Base-by-base conservation (phyloP, 2,113 vertebrate species). In the Thermophis baileyi region DNA sequence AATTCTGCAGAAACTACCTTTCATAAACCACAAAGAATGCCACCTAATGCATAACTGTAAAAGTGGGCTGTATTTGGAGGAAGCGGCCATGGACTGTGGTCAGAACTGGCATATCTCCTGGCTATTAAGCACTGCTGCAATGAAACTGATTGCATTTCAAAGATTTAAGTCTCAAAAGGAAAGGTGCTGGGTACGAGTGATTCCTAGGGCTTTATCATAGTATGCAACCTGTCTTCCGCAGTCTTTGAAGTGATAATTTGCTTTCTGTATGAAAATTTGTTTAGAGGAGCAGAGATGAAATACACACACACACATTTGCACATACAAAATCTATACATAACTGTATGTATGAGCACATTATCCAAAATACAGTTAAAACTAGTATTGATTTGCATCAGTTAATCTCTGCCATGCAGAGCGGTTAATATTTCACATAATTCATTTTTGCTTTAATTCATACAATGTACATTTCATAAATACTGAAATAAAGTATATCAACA, bases 371-470 rank as follows among this genome's bases (percentile, higher is more conserved):
- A 49, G 35, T 46, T 87, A 49, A 49, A 86, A 63, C 16, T 87
- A 44, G 44, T 40, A 46, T 86, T 90, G 54, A 51, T 40, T 54
- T 81, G 55, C 53, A 63, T 46, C 20, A 50, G 81, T 35, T 57
- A 63, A 27, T 60, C 89, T 93, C 88, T 85, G 88, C 88, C 25
- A 44, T 87, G 91, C 91, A 69, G 91, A 92, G 87, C 10, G 2
- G n/a, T 54, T 92, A 50, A 14, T 54, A n/a, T 88, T 87, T 51
- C 14, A 88, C 86, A 25, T 74, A 6, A 54, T 92, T 74, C 50
- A 40, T 88, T 74, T 81, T 89, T 49, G 47, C 24, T 87, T 90
- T 87, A 89, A 44, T 90, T 49, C 46, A 85, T 90, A 50, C n/a
- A 86, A 86, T 51, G n/a, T 86, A 55, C 89, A 35, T 90, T 93